These are phyloP conservation scores for Coluber constrictor DNA, from an alignment of 2,797 vertebrate species.

Conservation along the genomic window DNA sequence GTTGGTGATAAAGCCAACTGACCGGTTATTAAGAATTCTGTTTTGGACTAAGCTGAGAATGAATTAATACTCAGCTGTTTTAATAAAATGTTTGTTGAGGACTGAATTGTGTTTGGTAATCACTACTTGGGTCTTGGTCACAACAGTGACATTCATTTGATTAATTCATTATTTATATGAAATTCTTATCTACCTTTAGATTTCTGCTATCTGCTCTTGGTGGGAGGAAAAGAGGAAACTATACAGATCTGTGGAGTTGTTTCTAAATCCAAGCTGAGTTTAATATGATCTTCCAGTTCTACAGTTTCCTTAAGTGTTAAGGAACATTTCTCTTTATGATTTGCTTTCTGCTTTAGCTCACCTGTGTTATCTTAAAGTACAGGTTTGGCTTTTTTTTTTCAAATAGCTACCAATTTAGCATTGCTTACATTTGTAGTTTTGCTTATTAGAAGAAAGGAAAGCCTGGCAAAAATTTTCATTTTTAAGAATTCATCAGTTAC, in stretches of 20 bases:
- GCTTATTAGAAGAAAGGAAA: conserved; percentile 38
- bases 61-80: no score
- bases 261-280: not conserved
- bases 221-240: not conserved
- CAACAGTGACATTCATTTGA: no score
- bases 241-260: not conserved
- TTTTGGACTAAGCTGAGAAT: no score
- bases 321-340: not conserved
- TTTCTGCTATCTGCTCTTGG: not conserved
- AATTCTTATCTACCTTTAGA: no score
- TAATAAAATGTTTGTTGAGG: no score
- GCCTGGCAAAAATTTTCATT: conserved; percentile 29
- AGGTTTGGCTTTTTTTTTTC: conserved; percentile 29
- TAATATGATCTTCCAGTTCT: not conserved
- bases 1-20: no score
- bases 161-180: no score
- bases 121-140: no score
- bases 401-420: conserved; percentile 27
- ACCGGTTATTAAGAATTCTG: no score
- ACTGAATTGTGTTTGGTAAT: no score
- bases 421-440: conserved; percentile 26
- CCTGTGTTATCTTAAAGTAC: conserved; percentile 6
- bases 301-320: not conserved
- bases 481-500: not conserved
- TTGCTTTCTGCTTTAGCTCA: not conserved